Evolutionary conservation across 2,888 invertebrate genomes (phyloP).

Genomic region (Antheraea assamensis): DNA sequence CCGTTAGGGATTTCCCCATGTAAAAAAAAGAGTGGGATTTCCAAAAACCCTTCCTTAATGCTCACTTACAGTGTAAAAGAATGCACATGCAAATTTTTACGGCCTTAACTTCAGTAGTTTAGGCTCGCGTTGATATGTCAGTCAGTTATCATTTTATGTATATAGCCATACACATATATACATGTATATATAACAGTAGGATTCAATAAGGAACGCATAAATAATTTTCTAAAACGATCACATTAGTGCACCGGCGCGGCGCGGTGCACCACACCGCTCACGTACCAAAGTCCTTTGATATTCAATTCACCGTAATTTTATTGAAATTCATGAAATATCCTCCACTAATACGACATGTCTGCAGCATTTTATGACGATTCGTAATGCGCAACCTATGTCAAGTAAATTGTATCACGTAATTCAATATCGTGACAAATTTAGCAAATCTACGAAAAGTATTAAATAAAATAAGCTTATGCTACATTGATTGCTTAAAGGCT

Average conservation of each 20-base stretch:
- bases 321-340: slow-evolving; percentile 36
- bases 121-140: too few relatives aligned
- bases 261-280: slow-evolving; percentile 37
- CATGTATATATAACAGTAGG: slow-evolving; percentile 26
- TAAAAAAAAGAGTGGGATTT: too few relatives aligned
- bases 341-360: slow-evolving; percentile 42
- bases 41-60: too few relatives aligned
- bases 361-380: slow-evolving; percentile 21
- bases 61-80: too few relatives aligned
- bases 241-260: slow-evolving; percentile 30
- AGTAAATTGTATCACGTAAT: slow-evolving; percentile 52
- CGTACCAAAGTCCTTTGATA: slow-evolving; percentile 53
- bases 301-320: slow-evolving; percentile 49
- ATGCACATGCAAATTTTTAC: too few relatives aligned
- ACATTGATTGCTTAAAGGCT: background rate
- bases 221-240: slow-evolving; percentile 53
- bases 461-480: background rate
- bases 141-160: background rate
- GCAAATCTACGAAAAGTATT: slow-evolving; percentile 22
- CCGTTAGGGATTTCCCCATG: too few relatives aligned
- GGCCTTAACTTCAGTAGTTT: too few relatives aligned
- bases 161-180: too few relatives aligned
- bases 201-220: slow-evolving; percentile 35
- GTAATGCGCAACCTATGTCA: slow-evolving; percentile 32
- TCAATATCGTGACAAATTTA: slow-evolving; percentile 43